Conservation (phyloP, 1,140 invertebrate genomes). For the Drosophila melanogaster region DNA sequence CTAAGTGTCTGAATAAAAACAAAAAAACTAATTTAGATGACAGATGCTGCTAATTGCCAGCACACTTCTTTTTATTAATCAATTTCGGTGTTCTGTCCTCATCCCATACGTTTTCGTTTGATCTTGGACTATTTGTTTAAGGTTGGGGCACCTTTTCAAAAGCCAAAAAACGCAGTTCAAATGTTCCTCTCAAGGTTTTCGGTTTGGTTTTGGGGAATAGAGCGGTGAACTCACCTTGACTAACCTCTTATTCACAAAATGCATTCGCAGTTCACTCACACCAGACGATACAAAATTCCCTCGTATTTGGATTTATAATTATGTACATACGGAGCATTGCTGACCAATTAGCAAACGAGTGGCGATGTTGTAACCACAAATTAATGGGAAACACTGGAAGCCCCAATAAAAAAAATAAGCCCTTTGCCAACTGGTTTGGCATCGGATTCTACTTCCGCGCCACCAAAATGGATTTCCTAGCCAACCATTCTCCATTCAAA, state of each 20-base stretch:
- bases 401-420: not conserved
- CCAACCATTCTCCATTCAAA: conserved; percentile 2
- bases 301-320: conserved; percentile 27
- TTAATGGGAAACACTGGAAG: not conserved
- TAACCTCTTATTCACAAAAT: conserved; percentile 15
- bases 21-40: conserved; percentile 10
- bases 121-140: not conserved
- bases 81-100: not conserved
- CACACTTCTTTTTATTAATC: conserved; percentile 21
- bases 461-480: conserved; percentile 18
- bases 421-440: conserved; percentile 31
- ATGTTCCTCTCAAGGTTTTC: not conserved
- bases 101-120: too few species aligned
- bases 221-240: conserved; percentile 38
- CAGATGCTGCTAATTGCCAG: conserved; percentile 15
- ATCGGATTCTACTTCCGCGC: conserved; percentile 13
- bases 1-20: conserved; percentile 22
- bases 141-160: conserved; percentile 4
- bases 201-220: not conserved
- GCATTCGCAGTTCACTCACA: conserved; percentile 26
- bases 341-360: conserved; percentile 39
- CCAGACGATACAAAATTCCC: not conserved
- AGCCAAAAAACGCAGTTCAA: conserved; percentile 5
- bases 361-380: conserved; percentile 5
- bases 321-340: not conserved